Conservation (phyloP, 1,140 invertebrate genomes). For the Medauroidea extradentata region DNA sequence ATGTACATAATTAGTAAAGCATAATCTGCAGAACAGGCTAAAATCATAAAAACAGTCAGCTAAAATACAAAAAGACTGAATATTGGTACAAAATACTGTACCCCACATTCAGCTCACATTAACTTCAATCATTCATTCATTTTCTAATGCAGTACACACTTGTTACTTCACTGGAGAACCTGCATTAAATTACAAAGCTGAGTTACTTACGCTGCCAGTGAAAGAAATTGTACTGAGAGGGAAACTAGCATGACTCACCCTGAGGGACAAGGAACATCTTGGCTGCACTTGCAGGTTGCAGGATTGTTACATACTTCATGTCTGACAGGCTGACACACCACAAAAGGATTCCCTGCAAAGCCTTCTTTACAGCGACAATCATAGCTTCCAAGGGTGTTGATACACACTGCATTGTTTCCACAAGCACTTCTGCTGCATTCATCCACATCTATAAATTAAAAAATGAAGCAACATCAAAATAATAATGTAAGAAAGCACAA, state of each 20-base stretch:
- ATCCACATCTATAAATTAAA: slow-evolving; percentile 58
- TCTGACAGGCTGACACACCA: slow-evolving; percentile 64
- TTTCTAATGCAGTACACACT: too few relatives aligned
- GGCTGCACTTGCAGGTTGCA: slow-evolving; percentile 61
- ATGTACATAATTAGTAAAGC: too few relatives aligned
- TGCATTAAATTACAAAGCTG: too few relatives aligned
- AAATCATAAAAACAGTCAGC: too few relatives aligned
- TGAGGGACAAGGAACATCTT: slow-evolving; percentile 63
- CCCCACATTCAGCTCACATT: too few relatives aligned
- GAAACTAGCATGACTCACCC: slow-evolving; percentile 41
- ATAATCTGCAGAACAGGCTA: too few relatives aligned
- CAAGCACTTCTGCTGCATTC: slow-evolving; percentile 79
- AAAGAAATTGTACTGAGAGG: too few relatives aligned
- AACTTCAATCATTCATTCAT: too few relatives aligned
- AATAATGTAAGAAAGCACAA: slow-evolving; percentile 1
- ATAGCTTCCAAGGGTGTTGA: slow-evolving; percentile 81
- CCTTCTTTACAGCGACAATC: slow-evolving; percentile 80
- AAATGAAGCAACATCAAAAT: neutral
- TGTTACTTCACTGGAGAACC: too few relatives aligned
- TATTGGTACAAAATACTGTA: too few relatives aligned
- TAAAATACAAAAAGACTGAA: too few relatives aligned
- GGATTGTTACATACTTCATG: slow-evolving; percentile 63
- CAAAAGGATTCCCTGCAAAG: slow-evolving; percentile 80
- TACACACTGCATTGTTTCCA: slow-evolving; percentile 79
- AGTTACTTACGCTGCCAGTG: too few relatives aligned